Evolutionary conservation across 2,888 invertebrate species (phyloP).

Genomic region (Caenorhabditis wallacei): DNA sequence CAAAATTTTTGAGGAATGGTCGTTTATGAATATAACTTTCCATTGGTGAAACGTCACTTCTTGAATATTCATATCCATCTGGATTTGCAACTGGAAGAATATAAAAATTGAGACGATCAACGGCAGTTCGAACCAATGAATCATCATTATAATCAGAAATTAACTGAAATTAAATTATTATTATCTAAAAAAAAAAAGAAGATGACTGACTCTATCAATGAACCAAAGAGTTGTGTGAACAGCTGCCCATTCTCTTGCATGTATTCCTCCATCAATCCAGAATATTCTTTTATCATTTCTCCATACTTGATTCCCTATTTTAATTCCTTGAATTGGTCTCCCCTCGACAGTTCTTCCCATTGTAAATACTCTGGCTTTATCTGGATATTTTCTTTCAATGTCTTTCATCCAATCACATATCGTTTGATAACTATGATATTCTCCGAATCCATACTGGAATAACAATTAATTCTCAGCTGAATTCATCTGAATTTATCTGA

Average conservation of each 20-base stretch:
- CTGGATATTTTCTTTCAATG: slow-evolving; percentile 80
- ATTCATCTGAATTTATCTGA: neutral
- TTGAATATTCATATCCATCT: slow-evolving; percentile 80
- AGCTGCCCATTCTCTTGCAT: slow-evolving; percentile 83
- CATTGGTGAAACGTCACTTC: slow-evolving; percentile 79
- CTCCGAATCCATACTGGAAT: slow-evolving; percentile 76
- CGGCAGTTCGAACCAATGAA: slow-evolving; percentile 54
- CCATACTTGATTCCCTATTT: slow-evolving; percentile 78
- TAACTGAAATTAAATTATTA: slow-evolving; percentile 67
- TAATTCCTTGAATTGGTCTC: slow-evolving; percentile 80
- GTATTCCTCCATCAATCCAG: slow-evolving; percentile 83
- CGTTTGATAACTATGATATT: slow-evolving; percentile 80
- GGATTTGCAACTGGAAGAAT: slow-evolving; percentile 81
- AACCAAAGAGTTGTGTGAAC: slow-evolving; percentile 82
- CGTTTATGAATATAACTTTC: slow-evolving; percentile 13
- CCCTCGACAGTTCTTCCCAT: slow-evolving; percentile 81
- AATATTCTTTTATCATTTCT: slow-evolving; percentile 76
- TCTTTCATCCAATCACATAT: slow-evolving; percentile 81
- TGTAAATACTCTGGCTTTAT: slow-evolving; percentile 76
- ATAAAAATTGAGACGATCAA: slow-evolving; percentile 77
- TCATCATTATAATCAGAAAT: slow-evolving; percentile 77
- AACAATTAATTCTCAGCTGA: neutral
- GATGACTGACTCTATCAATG: slow-evolving; percentile 77
- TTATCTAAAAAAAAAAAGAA: neutral
- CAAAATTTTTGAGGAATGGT: neutral